A percentile compares a stretch with the other conserved stretches of the same genome.
These are phyloP conservation scores for Phaenicophaeus curvirostris DNA, from an alignment of 2,797 vertebrate genomes.

Conservation along the genomic window DNA sequence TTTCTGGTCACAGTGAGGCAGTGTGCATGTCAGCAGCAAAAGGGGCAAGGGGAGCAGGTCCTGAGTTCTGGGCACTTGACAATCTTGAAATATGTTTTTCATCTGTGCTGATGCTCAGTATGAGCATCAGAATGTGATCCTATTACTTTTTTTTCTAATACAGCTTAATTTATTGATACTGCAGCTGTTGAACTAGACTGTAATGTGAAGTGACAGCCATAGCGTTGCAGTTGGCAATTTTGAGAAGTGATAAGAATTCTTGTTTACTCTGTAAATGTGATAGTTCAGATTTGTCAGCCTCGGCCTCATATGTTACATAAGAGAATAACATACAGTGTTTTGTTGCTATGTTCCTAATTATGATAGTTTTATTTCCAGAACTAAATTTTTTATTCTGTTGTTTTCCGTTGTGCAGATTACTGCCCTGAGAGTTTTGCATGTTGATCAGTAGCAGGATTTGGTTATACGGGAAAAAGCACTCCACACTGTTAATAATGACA, in stretches of 20 bases:
- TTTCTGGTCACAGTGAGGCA: background rate
- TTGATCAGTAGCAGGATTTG: background rate
- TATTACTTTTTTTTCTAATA: slow-evolving; percentile 22
- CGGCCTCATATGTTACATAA: background rate
- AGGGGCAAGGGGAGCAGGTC: background rate
- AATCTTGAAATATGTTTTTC: background rate
- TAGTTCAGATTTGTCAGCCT: background rate
- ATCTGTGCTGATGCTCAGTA: background rate
- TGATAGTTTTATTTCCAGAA: background rate
- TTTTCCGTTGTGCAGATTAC: background rate
- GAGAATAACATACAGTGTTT: background rate
- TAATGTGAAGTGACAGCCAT: slow-evolving; percentile 53
- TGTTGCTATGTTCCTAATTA: background rate
- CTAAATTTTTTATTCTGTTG: background rate
- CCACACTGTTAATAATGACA: background rate
- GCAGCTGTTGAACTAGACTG: background rate
- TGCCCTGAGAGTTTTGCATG: background rate
- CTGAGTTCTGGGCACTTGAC: background rate
- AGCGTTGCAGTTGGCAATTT: slow-evolving; percentile 6
- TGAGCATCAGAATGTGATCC: background rate
- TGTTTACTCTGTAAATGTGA: slow-evolving; percentile 42
- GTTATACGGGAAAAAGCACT: background rate
- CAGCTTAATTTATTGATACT: slow-evolving; percentile 48
- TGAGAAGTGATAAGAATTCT: slow-evolving; percentile 49
- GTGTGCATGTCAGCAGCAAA: background rate